phyloP scores from a whole-genome alignment of 2,113 vertebrate genomes.

The Phycodurus eques region DNA sequence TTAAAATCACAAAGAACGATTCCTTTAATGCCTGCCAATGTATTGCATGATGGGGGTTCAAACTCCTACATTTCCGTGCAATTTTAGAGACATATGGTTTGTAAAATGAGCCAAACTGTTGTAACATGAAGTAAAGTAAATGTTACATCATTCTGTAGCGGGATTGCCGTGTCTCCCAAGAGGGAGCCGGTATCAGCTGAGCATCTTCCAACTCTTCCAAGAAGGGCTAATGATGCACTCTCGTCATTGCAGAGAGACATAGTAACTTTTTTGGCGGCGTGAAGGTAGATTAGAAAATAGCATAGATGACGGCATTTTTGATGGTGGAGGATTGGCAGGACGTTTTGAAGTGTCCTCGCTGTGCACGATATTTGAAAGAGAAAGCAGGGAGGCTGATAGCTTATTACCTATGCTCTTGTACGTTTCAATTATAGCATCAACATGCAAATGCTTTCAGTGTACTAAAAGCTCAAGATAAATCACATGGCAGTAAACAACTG shows the following conservation, averaged over 20 bases:
- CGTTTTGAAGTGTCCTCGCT: background rate
- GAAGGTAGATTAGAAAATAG: conserved; percentile 29
- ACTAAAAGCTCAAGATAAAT: conserved; percentile 5
- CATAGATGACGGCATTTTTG: conserved; percentile 28
- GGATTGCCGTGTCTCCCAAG: conserved; percentile 36
- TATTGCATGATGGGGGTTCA: background rate
- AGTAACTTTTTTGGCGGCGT: conserved; percentile 28
- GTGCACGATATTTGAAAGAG: conserved; percentile 3
- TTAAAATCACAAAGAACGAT: background rate
- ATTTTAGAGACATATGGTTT: background rate
- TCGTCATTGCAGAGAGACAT: conserved; percentile 8
- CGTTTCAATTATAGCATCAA: conserved; percentile 8
- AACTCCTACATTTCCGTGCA: background rate
- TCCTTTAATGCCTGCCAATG: background rate
- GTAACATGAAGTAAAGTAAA: background rate
- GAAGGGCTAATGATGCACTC: conserved; percentile 39
- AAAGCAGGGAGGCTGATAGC: conserved; percentile 5
- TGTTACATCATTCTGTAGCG: conserved; percentile 44
- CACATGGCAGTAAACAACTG: background rate
- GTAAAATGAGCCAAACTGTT: background rate
- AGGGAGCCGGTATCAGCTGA: conserved; percentile 50
- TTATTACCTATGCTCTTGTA: conserved; percentile 1
- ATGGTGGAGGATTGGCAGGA: conserved; percentile 26
- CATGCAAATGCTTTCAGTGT: conserved; percentile 18
- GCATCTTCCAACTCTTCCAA: conserved; percentile 28